Percentiles rank a stretch among this genome's conserved stretches.
These are phyloP conservation scores for Turnix velox DNA, from an alignment of 2,113 vertebrate species.

Conservation along the genomic window DNA sequence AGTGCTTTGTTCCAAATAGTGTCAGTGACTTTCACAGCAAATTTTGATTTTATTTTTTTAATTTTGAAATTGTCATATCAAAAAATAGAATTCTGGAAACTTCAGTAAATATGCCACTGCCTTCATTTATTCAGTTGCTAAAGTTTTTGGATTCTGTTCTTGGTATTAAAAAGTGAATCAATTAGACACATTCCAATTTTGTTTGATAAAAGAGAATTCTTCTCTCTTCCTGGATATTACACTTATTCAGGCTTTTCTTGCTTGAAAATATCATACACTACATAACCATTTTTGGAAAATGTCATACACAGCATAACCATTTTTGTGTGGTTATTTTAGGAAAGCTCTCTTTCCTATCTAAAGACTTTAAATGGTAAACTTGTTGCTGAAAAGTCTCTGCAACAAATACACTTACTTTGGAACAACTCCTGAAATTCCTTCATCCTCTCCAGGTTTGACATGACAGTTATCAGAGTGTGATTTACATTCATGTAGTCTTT, in stretches of 20 bases:
- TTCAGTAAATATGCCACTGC: background rate
- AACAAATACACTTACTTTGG: background rate
- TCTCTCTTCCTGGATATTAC: background rate
- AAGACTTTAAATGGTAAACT: constrained; percentile 50
- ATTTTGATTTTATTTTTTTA: background rate
- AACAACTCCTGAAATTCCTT: background rate
- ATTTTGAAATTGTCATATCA: background rate
- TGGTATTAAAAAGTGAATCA: background rate
- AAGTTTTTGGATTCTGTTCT: background rate
- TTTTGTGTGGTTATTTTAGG: constrained; percentile 55
- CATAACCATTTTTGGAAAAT: constrained; percentile 33
- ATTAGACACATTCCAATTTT: background rate
- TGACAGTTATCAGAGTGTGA: background rate
- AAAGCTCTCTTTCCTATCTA: background rate
- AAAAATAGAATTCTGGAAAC: background rate
- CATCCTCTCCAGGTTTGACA: background rate
- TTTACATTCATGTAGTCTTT: background rate
- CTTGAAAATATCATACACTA: background rate
- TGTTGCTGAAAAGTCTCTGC: background rate
- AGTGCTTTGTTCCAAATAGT: background rate
- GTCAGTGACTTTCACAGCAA: background rate
- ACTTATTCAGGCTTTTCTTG: background rate
- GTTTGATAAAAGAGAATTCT: background rate
- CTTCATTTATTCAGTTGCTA: background rate
- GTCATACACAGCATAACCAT: constrained; percentile 4